A percentile compares a stretch with the other conserved stretches of the same genome.
phyloP scores from a whole-genome alignment of 37 sponge, comb jelly and placozoan species.

The Beroe forskalii region DNA sequence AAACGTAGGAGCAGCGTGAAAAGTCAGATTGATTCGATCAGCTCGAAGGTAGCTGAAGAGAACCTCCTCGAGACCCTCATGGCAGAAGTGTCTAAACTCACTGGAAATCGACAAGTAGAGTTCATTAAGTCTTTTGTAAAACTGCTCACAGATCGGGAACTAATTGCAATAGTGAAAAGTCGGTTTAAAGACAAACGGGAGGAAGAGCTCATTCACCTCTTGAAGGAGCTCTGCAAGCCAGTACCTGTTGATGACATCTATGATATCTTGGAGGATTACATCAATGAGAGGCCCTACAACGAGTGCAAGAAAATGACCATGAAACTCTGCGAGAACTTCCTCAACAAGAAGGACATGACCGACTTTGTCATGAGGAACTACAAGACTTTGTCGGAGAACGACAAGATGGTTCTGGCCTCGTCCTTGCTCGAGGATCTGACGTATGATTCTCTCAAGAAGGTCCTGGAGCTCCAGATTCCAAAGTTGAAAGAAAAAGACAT shows the following conservation, averaged over 20 bases:
- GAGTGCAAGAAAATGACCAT: slow-evolving; percentile 42
- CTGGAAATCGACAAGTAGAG: not conserved
- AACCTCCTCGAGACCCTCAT: not conserved
- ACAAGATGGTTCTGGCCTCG: slow-evolving; percentile 30
- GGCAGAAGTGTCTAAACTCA: not conserved
- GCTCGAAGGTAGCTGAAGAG: not conserved
- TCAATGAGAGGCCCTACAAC: slow-evolving; percentile 51
- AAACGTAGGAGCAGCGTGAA: not conserved
- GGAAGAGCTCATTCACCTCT: not conserved
- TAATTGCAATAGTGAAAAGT: not conserved
- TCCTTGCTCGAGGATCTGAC: slow-evolving; percentile 16
- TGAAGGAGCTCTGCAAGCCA: slow-evolving; percentile 2
- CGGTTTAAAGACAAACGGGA: not conserved
- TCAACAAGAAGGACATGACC: slow-evolving; percentile 62
- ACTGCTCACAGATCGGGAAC: not conserved
- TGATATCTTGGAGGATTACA: slow-evolving; percentile 25
- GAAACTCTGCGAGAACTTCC: slow-evolving; percentile 55
- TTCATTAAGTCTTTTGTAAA: slow-evolving; percentile 20
- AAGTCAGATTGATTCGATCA: not conserved
- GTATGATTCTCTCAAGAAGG: slow-evolving; percentile 20
- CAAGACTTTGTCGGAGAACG: not conserved
- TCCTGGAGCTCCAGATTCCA: slow-evolving; percentile 36
- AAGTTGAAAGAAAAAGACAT: slow-evolving; percentile 62
- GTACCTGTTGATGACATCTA: slow-evolving; percentile 7
- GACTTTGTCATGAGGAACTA: slow-evolving; percentile 51